Base-by-base conservation (phyloP, 35 echinoderm and acorn worm species). In the Holothuria glaberrima region DNA sequence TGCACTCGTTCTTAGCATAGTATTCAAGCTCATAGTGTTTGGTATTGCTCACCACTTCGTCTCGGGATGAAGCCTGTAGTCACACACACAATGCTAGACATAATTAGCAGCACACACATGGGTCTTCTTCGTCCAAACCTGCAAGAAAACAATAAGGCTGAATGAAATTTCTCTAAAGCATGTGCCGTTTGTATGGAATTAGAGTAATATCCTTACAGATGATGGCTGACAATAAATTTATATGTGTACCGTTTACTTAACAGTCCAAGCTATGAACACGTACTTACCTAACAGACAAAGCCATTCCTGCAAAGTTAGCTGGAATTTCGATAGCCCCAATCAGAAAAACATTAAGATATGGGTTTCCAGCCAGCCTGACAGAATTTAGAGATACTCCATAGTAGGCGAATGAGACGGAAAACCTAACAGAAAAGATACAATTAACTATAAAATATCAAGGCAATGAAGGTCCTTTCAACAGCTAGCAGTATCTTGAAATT, bases 341-440 rank as follows among this genome's bases (percentile, higher is more conserved):
- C 34, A 86, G 31, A n/a, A 86, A 86, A 9, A 86, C 17, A 54
- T 86, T 86, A 26, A 86, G 61, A 28, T 86, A 86, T n/a, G 33
- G 57, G 36, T 86, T 60, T 30, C 83, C 83, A 21, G 26, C 83
- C 30, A 86, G 33, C 16, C 14, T 25, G 59, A 44, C 83, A 26
- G 83, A 63, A 36, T 86, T 86, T 1, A 86, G 21, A 1, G 59
- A 86, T 22, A 86, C 20, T 36, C 83, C 83, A 65, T 86, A 67
- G 31, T 86, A 86, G 33, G 35, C 83, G 19, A 86, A 66, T 18
- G 27, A 21, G 32, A 22, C 36, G 20, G 61, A 54, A 86, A 86
- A 65, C 83, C 83, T 86, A n/a, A 9, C 24, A 32, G 14, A 17
- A 83, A 61, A 61, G 13, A 54, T 0, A 14, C 2, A 41, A 41